Percentiles rank a stretch among this genome's conserved stretches.
These are phyloP conservation scores for Drosophila saltans DNA, from an alignment of 1,140 invertebrate species.

Conservation along the genomic window DNA sequence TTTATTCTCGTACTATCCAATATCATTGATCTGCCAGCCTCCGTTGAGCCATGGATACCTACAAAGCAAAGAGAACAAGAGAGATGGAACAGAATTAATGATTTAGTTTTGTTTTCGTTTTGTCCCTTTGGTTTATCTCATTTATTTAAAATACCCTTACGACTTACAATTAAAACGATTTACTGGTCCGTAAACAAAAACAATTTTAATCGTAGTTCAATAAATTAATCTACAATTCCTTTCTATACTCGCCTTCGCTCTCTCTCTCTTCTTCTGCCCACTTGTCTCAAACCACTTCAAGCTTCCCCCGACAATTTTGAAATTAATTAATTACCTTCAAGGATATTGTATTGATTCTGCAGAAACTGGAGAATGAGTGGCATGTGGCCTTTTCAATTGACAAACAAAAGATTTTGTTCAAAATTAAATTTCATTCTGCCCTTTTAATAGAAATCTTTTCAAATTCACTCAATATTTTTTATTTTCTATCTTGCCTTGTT, in stretches of 20 bases:
- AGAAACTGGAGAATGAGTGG: constrained; percentile 15
- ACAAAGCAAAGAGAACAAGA: constrained; percentile 24
- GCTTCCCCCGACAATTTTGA: constrained; percentile 38
- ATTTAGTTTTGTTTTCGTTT: constrained; percentile 65
- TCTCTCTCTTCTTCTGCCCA: no score
- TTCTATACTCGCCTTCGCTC: not conserved
- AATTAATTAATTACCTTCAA: constrained; percentile 76
- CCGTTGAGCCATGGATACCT: constrained; percentile 31
- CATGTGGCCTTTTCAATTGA: constrained; percentile 12
- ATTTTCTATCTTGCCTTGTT: not conserved
- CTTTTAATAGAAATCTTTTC: not conserved
- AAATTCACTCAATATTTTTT: not conserved
- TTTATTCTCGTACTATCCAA: constrained; percentile 72
- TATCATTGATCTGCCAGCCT: constrained; percentile 57
- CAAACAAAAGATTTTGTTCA: constrained; percentile 13
- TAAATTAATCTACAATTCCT: constrained; percentile 68
- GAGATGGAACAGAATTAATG: constrained; percentile 68
- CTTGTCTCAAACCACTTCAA: constrained; percentile 6
- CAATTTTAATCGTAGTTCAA: constrained; percentile 60
- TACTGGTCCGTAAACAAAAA: constrained; percentile 42
- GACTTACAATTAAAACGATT: constrained; percentile 77
- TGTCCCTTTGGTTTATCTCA: constrained; percentile 51
- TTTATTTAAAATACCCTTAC: constrained; percentile 67
- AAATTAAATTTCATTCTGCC: not conserved
- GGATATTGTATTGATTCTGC: constrained; percentile 61